Conservation (phyloP, 2,797 vertebrate genomes). For the Paedocypris micromegethes region DNA sequence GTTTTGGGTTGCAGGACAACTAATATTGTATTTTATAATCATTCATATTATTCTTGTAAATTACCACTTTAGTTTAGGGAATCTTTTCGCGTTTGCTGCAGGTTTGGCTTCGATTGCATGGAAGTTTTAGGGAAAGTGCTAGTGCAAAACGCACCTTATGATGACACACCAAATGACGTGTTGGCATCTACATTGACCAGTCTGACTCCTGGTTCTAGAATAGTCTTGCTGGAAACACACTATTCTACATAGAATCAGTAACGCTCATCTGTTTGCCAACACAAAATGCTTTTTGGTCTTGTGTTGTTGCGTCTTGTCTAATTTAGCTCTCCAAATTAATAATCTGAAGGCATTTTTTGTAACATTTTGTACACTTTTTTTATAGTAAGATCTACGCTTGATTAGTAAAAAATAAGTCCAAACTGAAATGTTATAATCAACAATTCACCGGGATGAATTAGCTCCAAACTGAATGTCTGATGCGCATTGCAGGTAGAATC, state of each 20-base stretch:
- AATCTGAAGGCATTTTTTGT: conserved; percentile 10
- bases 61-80: neutral
- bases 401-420: conserved; percentile 33
- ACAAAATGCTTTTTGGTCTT: conserved; percentile 26
- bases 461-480: conserved; percentile 3
- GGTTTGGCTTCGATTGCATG: conserved; percentile 23
- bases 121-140: conserved; percentile 28
- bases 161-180: conserved; percentile 8
- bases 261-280: conserved; percentile 28
- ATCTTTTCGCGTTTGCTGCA: neutral
- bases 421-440: conserved; percentile 9
- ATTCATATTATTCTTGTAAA: conserved; percentile 4
- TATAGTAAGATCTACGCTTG: conserved; percentile 24
- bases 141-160: conserved; percentile 22
- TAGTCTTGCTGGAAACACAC: neutral
- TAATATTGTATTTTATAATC: conserved; percentile 4
- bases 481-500: neutral
- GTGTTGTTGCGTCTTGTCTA: conserved; percentile 25
- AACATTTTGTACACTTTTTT: conserved; percentile 29
- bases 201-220: conserved; percentile 3
- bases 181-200: conserved; percentile 9
- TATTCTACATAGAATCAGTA: conserved; percentile 14
- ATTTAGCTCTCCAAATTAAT: conserved; percentile 15
- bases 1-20: neutral
- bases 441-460: no score